Evolutionary conservation across 2,888 invertebrate species (phyloP), one percentile per base, ranked within the genome.

Genomic region (Entomobrya proxima): DNA sequence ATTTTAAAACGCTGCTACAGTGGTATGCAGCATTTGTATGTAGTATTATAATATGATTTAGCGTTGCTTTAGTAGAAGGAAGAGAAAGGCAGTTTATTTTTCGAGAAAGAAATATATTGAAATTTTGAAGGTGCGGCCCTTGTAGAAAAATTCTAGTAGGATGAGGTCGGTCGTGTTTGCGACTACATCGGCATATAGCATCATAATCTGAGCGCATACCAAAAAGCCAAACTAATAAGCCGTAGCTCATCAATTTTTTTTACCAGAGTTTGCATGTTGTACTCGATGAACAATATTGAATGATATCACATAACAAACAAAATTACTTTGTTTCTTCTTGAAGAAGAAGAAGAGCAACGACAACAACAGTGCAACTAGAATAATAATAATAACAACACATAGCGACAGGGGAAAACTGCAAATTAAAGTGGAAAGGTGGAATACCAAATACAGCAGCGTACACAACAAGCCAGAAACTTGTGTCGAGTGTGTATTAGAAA

Each of bases 41-140:
- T 11, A 44, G 44, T 44, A 7, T 44, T 44, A 7, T 44, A 44
- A 7, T 44, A 44, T 7, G 15, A 44, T 11, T 11, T 44, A 44
- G 44, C 7, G 67, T 67, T 37, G 13, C 18, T 32, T 64, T 58
- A 58, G 21, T 24, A 58, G 21, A 58, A 58, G 32, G 24, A 18
- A 24, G 21, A 40, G n/a, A 76, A 76, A 69, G 6, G 35, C 55
- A n/a, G n/a, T 9, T n/a, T n/a, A n/a, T n/a, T 18, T 52, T 52
- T 78, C 47, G 64, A 78, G 64, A 30, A 47, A 47, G 78, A 61
- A 35, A 69, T n/a, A 55, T 35, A 69, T 72, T 80, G 44, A 69
- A 55, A 80, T 69, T 47, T 40, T 30, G 61, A 35, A 82, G 81
- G 81, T 82, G 81, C 81, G 81, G 81, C 81, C 21, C 35, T 61